These are phyloP conservation scores for Phataginus tricuspis DNA, from an alignment of 2,797 vertebrate genomes.

Conservation along the genomic window DNA sequence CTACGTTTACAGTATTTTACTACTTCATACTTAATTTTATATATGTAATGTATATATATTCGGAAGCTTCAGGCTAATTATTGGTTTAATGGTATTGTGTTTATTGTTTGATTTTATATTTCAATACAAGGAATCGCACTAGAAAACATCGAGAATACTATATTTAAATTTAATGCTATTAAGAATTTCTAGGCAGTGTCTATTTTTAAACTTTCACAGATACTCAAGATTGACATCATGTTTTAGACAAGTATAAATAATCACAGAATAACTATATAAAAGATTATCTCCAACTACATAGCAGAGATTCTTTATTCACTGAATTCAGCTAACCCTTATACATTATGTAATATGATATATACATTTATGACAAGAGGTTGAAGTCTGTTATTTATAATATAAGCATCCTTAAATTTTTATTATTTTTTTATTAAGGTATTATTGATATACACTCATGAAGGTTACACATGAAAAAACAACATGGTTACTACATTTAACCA, in stretches of 20 bases:
- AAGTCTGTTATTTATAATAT: slow-evolving; percentile 25
- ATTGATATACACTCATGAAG: too few relatives aligned
- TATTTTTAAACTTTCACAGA: slow-evolving; percentile 28
- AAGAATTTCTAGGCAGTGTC: not conserved
- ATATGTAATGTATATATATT: not conserved
- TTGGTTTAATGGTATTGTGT: not conserved
- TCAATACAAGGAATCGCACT: not conserved
- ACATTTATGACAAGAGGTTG: not conserved
- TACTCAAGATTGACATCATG: not conserved
- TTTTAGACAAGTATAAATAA: not conserved
- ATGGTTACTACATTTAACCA: too few relatives aligned
- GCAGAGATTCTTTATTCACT: not conserved
- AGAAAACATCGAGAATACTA: not conserved
- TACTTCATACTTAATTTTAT: not conserved
- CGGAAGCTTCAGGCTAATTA: slow-evolving; percentile 1
- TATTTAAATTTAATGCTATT: slow-evolving; percentile 11
- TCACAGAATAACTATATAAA: not conserved
- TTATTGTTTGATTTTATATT: slow-evolving; percentile 14
- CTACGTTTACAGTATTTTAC: not conserved
- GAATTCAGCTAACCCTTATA: not conserved
- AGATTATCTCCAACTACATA: not conserved
- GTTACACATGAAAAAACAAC: too few relatives aligned
- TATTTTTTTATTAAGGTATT: too few relatives aligned
- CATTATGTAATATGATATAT: not conserved
- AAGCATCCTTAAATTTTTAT: not conserved